phyloP scores from a whole-genome alignment of 2,888 invertebrate species.

The Agonopterix alstromeriana region DNA sequence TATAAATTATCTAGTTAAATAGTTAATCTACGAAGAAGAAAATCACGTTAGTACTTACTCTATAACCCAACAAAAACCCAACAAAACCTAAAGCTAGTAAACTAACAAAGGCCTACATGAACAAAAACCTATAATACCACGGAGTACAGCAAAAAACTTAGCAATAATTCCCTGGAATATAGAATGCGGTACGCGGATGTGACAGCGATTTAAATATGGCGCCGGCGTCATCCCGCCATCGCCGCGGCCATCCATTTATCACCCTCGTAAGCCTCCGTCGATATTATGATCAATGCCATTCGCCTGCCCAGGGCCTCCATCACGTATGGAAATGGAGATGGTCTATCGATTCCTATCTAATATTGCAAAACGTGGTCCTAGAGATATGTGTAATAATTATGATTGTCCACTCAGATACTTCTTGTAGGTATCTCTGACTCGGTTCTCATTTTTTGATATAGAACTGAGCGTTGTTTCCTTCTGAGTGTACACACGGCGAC shows the following conservation, averaged over 20 bases:
- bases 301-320: conserved; percentile 40
- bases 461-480: too few species aligned
- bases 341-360: neutral
- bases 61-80: neutral
- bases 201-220: conserved; percentile 73
- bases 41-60: too few species aligned
- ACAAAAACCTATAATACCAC: neutral
- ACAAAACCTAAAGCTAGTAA: neutral
- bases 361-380: neutral
- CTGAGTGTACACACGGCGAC: too few species aligned
- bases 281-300: conserved; percentile 76
- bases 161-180: conserved; percentile 6
- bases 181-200: conserved; percentile 44
- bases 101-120: neutral
- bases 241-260: conserved; percentile 70
- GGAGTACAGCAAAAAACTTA: neutral
- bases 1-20: too few species aligned
- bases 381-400: too few species aligned
- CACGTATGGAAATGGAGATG: conserved; percentile 30
- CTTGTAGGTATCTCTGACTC: too few species aligned
- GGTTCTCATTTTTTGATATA: too few species aligned
- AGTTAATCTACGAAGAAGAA: too few species aligned
- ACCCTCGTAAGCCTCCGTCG: conserved; percentile 72
- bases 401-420: too few species aligned
- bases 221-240: conserved; percentile 61